A percentile compares a stretch with the other conserved stretches of the same genome.
Conservation (phyloP, 2,888 invertebrate species). For the Meiosimyza platycephala region DNA sequence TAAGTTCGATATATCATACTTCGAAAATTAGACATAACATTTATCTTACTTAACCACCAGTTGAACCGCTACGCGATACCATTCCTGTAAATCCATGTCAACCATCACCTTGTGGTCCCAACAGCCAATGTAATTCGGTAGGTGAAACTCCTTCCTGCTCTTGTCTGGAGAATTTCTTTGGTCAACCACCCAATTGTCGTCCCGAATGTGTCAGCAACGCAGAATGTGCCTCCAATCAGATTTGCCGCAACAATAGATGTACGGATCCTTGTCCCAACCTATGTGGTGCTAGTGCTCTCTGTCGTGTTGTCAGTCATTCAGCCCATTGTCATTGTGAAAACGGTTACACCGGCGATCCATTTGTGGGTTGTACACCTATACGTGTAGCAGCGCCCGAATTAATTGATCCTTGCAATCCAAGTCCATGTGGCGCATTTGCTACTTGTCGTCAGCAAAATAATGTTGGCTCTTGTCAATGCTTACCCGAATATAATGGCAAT, state of each 20-base stretch:
- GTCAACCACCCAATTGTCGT: conserved; percentile 76
- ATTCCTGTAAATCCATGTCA: conserved; percentile 66
- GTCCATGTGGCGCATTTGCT: conserved; percentile 85
- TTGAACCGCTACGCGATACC: conserved; percentile 55
- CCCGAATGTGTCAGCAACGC: conserved; percentile 84
- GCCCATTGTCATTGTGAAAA: conserved; percentile 79
- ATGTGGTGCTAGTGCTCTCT: conserved; percentile 79
- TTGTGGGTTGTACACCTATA: conserved; percentile 69
- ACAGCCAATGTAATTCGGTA: conserved; percentile 70
- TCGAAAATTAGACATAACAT: not conserved
- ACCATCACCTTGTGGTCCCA: conserved; percentile 70
- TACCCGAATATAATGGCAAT: conserved; percentile 79
- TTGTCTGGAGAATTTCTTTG: conserved; percentile 75
- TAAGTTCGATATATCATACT: conserved; percentile 56
- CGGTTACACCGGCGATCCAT: conserved; percentile 63
- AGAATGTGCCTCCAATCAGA: conserved; percentile 76
- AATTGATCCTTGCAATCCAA: conserved; percentile 77
- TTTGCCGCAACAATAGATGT: conserved; percentile 82
- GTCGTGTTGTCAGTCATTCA: conserved; percentile 81
- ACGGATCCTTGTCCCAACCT: conserved; percentile 78
- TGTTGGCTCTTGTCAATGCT: conserved; percentile 78
- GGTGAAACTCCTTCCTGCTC: conserved; percentile 79
- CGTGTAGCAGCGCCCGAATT: conserved; percentile 61
- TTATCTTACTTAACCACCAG: conserved; percentile 44
- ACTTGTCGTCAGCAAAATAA: conserved; percentile 75